phyloP scores from a whole-genome alignment of 2,113 vertebrate genomes.

The Pedionomus torquatus region DNA sequence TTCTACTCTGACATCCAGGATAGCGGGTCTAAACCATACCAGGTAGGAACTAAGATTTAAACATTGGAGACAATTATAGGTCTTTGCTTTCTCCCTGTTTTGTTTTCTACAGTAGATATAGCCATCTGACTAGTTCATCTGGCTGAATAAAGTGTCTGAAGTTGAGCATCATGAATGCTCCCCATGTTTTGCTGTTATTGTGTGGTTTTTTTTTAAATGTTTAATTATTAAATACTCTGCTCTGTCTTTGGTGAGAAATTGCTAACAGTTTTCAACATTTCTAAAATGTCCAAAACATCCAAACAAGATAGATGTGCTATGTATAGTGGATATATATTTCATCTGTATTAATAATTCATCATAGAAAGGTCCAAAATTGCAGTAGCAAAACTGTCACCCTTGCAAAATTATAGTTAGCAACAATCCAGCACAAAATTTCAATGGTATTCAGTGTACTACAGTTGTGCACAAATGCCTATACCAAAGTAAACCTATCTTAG shows the following conservation, averaged over 20 bases:
- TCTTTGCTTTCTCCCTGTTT: not conserved
- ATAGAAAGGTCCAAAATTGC: not conserved
- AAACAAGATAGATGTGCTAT: slow-evolving; percentile 15
- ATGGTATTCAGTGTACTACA: not conserved
- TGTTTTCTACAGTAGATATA: not conserved
- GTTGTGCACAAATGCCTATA: not conserved
- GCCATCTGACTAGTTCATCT: not conserved
- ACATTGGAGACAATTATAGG: not conserved
- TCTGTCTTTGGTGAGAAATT: slow-evolving; percentile 21
- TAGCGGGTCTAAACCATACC: not conserved
- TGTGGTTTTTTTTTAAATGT: not conserved
- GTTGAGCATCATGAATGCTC: not conserved
- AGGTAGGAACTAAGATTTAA: not conserved
- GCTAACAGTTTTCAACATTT: slow-evolving; percentile 12
- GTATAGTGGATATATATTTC: not conserved
- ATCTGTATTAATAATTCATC: slow-evolving; percentile 1
- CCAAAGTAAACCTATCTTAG: not conserved
- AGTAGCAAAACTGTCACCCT: not conserved
- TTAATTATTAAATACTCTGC: not conserved
- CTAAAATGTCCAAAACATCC: not conserved
- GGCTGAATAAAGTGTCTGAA: not conserved
- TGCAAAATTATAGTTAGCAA: not conserved
- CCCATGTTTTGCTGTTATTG: not conserved
- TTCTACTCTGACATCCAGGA: not conserved
- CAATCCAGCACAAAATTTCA: not conserved